These are phyloP conservation scores for Acyrthosiphon pisum DNA, from an alignment of 1,140 invertebrate species.

Conservation along the genomic window DNA sequence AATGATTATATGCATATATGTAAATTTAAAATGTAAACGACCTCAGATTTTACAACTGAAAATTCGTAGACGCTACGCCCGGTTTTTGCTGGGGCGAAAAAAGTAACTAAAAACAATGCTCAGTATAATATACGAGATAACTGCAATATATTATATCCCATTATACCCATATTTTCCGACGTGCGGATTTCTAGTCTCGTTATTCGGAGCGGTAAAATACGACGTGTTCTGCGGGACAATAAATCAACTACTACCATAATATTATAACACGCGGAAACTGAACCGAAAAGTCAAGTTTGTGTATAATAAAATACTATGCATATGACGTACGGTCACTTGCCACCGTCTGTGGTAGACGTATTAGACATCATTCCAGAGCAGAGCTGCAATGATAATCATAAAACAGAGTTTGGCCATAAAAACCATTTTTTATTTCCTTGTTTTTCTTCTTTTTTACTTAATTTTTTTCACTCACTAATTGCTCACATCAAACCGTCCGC, in stretches of 20 bases:
- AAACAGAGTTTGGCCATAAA: not conserved
- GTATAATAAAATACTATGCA: not conserved
- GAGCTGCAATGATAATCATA: not conserved
- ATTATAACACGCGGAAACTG: not conserved
- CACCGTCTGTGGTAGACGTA: no score
- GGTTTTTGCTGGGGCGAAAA: not conserved
- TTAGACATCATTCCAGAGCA: not conserved
- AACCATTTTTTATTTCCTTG: conserved; percentile 16
- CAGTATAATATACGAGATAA: not conserved
- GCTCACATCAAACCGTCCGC: conserved; percentile 39
- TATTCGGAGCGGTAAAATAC: not conserved
- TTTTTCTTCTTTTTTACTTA: not conserved
- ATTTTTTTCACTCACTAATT: conserved; percentile 46
- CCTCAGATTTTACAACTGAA: not conserved
- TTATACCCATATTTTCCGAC: not conserved
- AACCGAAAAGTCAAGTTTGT: not conserved
- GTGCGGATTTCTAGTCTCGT: not conserved
- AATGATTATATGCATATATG: no score
- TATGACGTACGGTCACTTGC: not conserved
- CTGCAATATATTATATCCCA: not conserved
- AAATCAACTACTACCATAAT: not conserved
- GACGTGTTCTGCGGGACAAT: not conserved
- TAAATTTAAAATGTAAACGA: conserved; percentile 9
- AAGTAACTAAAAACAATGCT: not conserved
- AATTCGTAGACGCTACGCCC: not conserved